Evolutionary conservation across 1,140 invertebrate genomes (phyloP).

Genomic region (Tetranychus cinnabarinus): DNA sequence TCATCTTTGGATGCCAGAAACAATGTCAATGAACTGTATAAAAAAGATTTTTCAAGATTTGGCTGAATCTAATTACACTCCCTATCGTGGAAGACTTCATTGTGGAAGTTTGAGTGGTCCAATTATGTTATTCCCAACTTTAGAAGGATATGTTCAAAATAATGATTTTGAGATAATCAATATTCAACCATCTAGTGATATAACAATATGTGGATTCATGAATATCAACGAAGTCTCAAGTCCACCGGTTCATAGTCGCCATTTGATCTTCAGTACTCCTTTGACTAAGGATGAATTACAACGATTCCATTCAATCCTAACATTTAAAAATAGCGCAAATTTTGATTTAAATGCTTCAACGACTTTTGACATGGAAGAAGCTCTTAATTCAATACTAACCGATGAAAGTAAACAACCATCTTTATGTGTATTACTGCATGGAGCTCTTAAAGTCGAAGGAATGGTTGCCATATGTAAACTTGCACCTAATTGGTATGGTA

Average conservation of each 20-base stretch:
- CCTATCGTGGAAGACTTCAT: conserved; percentile 43
- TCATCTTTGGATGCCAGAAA: conserved; percentile 35
- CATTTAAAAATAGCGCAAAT: not conserved
- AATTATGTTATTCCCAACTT: conserved; percentile 48
- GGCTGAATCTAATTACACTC: conserved; percentile 47
- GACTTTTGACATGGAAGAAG: not conserved
- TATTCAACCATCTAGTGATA: conserved; percentile 33
- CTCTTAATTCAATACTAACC: not conserved
- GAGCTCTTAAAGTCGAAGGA: conserved; percentile 50
- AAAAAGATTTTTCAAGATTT: conserved; percentile 41
- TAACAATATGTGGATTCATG: conserved; percentile 59
- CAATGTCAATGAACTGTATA: conserved; percentile 30
- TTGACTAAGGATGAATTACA: conserved; percentile 24
- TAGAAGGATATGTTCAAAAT: conserved; percentile 36
- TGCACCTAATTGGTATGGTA: conserved; percentile 55
- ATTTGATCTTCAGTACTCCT: conserved; percentile 51
- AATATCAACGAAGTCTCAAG: conserved; percentile 63
- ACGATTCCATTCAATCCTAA: not conserved
- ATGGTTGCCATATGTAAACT: conserved; percentile 26
- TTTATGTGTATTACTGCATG: conserved; percentile 80
- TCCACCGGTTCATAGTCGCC: conserved; percentile 69
- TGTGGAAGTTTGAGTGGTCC: conserved; percentile 50
- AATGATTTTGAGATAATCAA: conserved; percentile 36
- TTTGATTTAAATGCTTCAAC: not conserved
- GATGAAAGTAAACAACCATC: conserved; percentile 61